Evolutionary conservation across 2,113 vertebrate species (phyloP), one percentile per base, ranked within the genome.

Genomic region (Xyrauchen texanus): DNA sequence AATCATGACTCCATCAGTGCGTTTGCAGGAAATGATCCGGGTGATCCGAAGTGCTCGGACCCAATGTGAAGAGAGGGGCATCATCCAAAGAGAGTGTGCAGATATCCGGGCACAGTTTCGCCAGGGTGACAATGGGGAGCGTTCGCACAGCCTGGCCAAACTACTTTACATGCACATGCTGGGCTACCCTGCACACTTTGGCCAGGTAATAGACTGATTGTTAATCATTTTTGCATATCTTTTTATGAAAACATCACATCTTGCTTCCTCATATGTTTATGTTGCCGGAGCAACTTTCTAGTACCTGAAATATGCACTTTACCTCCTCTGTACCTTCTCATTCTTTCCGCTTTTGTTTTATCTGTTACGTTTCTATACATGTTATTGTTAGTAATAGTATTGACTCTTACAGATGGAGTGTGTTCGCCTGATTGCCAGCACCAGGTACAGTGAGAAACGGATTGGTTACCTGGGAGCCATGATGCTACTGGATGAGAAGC

Each of bases 381-480:
- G 53, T 12, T 6, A 11, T 55, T 51, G 62, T n/a, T n/a, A n/a
- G 52, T 4, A 44, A 44, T 15, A 45, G 3, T 57, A 5, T 47
- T 73, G 13, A 7, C 12, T n/a, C 34, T 44, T 67, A 53, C 89
- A 97, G 96, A 96, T 97, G 94, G 96, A 97, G 86, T 96, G 96
- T 68, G 93, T 97, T 75, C 95, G 95, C 66, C 90, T 96, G 85
- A 95, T 97, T 5, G 95, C 95, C 82, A 96, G 95, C 71, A 87
- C 94, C 63, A 91, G 92, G 70, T 96, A 95, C 93, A 95, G 88
- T 46, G 94, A 97, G 89, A 96, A 96, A 86, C 93, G 96, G 8
- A 93, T 95, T 77, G 96, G 96, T 78, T 96, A 96, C 88, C 93
- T 97, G 81, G 96, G 95, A 49, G 96, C 96, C 66, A 96, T 96